A percentile compares a stretch with the other conserved stretches of the same genome.
Conservation (phyloP, 2,888 invertebrate species). For the Scaptomyza tumidula region DNA sequence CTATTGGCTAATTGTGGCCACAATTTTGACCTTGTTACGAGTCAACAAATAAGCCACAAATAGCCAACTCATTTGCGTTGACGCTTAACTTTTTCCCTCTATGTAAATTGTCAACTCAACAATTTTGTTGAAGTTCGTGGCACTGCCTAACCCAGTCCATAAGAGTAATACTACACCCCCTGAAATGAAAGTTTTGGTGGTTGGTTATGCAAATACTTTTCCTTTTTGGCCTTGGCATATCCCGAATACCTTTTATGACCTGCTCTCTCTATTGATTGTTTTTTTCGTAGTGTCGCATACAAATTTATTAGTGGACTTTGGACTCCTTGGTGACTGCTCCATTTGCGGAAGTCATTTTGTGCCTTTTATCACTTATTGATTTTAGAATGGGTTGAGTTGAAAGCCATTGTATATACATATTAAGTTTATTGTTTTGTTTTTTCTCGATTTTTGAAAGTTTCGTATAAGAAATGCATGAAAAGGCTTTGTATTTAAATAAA, state of each 20-base stretch:
- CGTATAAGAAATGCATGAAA: too few relatives aligned
- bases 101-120: slow-evolving; percentile 17
- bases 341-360: slow-evolving; percentile 42
- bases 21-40: slow-evolving; percentile 43
- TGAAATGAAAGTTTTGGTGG: slow-evolving; percentile 24
- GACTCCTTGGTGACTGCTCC: slow-evolving; percentile 19
- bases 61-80: slow-evolving; percentile 14
- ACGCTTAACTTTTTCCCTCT: neutral
- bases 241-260: slow-evolving; percentile 4
- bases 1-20: slow-evolving; percentile 47
- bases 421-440: neutral
- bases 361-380: slow-evolving; percentile 44
- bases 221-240: slow-evolving; percentile 14
- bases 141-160: neutral
- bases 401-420: slow-evolving; percentile 13
- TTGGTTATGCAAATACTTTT: slow-evolving; percentile 33
- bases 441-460: neutral
- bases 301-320: slow-evolving; percentile 19
- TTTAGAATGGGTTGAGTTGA: slow-evolving; percentile 20
- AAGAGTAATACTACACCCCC: neutral
- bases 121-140: slow-evolving; percentile 1
- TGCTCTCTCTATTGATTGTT: slow-evolving; percentile 33
- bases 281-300: slow-evolving; percentile 3
- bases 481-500: too few relatives aligned
- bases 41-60: slow-evolving; percentile 13